Percentiles rank a stretch among this genome's conserved stretches.
phyloP scores from a whole-genome alignment of 2,888 invertebrate genomes.

The Macropis europaea region DNA sequence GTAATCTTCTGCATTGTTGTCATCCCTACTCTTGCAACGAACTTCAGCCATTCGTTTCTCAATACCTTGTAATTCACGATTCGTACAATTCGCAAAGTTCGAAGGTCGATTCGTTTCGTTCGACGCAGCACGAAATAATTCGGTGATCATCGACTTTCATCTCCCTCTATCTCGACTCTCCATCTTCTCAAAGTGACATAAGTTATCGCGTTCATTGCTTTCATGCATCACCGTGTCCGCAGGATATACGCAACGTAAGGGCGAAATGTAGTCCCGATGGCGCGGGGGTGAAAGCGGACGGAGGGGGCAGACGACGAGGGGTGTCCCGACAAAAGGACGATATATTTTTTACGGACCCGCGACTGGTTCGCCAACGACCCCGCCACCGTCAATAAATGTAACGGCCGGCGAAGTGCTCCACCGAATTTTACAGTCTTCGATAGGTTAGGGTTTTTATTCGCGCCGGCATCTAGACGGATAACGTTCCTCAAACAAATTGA shows the following conservation, averaged over 20 bases:
- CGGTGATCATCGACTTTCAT: slow-evolving; percentile 27
- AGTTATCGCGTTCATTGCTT: slow-evolving; percentile 62
- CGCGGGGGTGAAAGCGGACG: slow-evolving; percentile 45
- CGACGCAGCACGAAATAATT: background rate
- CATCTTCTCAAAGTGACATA: slow-evolving; percentile 49
- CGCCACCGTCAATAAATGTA: slow-evolving; percentile 48
- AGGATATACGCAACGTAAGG: slow-evolving; percentile 49
- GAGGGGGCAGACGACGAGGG: too few species aligned
- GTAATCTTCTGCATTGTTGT: too few species aligned
- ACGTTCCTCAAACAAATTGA: slow-evolving; percentile 19
- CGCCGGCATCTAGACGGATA: background rate
- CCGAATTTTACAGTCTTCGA: slow-evolving; percentile 30
- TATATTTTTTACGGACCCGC: slow-evolving; percentile 59
- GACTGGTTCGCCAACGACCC: slow-evolving; percentile 30
- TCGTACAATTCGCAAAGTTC: background rate
- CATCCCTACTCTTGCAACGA: too few species aligned
- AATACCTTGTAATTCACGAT: too few species aligned
- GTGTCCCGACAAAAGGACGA: slow-evolving; percentile 56
- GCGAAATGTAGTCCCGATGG: slow-evolving; percentile 55
- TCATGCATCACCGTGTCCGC: slow-evolving; percentile 63
- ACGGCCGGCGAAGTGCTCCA: slow-evolving; percentile 38
- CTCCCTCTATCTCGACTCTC: slow-evolving; percentile 26
- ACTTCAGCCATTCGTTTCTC: too few species aligned
- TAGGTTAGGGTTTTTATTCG: slow-evolving; percentile 17
- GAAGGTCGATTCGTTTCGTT: slow-evolving; percentile 4